Evolutionary conservation across 2,113 vertebrate species (phyloP).

Genomic region (Apodemus sylvaticus): DNA sequence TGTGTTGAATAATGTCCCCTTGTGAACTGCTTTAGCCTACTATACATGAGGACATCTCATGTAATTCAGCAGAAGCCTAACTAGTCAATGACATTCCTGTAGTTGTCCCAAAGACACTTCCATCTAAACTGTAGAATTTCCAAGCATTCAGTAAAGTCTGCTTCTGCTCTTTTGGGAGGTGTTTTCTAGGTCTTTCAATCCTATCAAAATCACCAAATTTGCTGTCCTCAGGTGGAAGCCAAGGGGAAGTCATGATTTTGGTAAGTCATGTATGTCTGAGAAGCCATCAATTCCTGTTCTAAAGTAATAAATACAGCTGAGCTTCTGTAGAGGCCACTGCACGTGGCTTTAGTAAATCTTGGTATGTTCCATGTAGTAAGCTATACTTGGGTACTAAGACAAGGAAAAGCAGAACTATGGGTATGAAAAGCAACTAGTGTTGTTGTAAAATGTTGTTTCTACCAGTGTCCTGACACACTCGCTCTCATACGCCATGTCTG

Average conservation of each 20-base stretch:
- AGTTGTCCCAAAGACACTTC: conserved; percentile 33
- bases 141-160: conserved; percentile 7
- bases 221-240: background rate
- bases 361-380: background rate
- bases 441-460: background rate
- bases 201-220: background rate
- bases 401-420: background rate
- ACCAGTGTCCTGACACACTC: background rate
- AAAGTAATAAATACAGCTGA: conserved; percentile 30
- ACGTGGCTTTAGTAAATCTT: conserved; percentile 29
- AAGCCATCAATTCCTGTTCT: conserved; percentile 27
- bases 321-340: conserved; percentile 43
- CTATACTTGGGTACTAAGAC: background rate
- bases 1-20: background rate
- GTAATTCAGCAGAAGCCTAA: conserved; percentile 30
- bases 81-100: conserved; percentile 33
- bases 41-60: background rate
- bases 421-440: conserved; percentile 16
- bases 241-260: background rate
- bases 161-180: background rate
- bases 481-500: background rate
- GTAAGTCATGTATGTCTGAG: conserved; percentile 32
- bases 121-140: conserved; percentile 10
- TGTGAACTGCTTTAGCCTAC: background rate
- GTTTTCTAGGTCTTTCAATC: background rate